Percentiles rank a stretch among this genome's conserved stretches.
These are phyloP conservation scores for Pipistrellus kuhlii DNA, from an alignment of 2,797 vertebrate species.

Conservation along the genomic window DNA sequence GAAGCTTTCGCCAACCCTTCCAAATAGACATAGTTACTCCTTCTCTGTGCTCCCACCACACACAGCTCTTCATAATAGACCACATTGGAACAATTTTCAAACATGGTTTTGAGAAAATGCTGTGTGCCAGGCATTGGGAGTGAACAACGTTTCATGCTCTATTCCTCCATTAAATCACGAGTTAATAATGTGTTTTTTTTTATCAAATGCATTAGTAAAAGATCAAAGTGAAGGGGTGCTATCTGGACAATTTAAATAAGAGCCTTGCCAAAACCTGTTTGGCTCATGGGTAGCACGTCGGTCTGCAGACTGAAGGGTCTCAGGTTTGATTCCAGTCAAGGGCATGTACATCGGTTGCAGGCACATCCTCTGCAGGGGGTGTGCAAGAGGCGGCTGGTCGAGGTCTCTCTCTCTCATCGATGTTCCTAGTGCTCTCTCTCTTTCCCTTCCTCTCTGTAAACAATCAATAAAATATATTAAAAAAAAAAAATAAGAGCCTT, in stretches of 20 bases:
- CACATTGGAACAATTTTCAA: neutral
- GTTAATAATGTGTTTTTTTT: neutral
- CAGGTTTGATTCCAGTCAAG: too few relatives aligned
- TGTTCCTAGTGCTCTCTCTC: too few relatives aligned
- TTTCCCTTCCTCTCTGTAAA: too few relatives aligned
- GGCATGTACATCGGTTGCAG: too few relatives aligned
- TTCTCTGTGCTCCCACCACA: neutral
- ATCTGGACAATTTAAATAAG: neutral
- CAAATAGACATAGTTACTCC: neutral
- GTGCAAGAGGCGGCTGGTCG: too few relatives aligned
- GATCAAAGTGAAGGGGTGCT: neutral
- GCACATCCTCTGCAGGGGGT: too few relatives aligned
- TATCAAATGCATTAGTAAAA: constrained; percentile 1
- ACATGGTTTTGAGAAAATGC: neutral
- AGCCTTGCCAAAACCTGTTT: neutral
- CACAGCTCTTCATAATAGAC: neutral
- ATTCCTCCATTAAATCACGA: neutral
- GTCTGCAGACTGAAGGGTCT: too few relatives aligned
- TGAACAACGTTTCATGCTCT: neutral
- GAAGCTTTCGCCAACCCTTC: neutral
- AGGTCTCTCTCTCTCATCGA: too few relatives aligned
- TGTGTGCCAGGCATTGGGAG: neutral
- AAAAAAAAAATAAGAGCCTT: neutral
- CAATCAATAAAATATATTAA: too few relatives aligned
- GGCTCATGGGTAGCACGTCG: too few relatives aligned